A percentile compares a stretch with the other conserved stretches of the same genome.
phyloP scores from a whole-genome alignment of 2,797 vertebrate genomes.

The Betta splendens region DNA sequence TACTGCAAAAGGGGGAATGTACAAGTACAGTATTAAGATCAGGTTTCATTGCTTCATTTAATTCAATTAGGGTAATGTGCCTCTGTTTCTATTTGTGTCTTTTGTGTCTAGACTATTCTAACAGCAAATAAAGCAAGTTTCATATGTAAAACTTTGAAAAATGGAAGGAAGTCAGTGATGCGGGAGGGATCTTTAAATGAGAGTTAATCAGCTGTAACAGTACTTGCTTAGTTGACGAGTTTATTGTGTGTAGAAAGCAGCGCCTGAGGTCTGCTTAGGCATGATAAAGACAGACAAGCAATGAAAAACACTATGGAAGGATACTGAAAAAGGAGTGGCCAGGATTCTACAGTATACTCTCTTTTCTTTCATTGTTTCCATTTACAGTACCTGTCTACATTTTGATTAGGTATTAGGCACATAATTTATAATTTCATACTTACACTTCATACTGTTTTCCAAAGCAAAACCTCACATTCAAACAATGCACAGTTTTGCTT shows the following conservation, averaged over 20 bases:
- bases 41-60: slow-evolving; percentile 27
- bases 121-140: slow-evolving; percentile 15
- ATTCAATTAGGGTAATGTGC: slow-evolving; percentile 12
- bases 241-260: slow-evolving; percentile 39
- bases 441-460: background rate
- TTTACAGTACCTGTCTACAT: background rate
- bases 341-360: background rate
- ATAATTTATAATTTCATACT: no score
- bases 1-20: slow-evolving; percentile 11
- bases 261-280: slow-evolving; percentile 44
- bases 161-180: slow-evolving; percentile 13
- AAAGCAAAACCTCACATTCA: background rate
- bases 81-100: slow-evolving; percentile 13
- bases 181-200: slow-evolving; percentile 29
- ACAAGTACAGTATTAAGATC: slow-evolving; percentile 12
- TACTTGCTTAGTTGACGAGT: slow-evolving; percentile 56
- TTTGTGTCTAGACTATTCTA: background rate
- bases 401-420: no score
- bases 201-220: slow-evolving; percentile 54
- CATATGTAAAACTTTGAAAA: slow-evolving; percentile 15
- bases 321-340: slow-evolving; percentile 18
- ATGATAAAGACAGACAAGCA: slow-evolving; percentile 35
- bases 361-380: background rate
- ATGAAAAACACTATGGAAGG: slow-evolving; percentile 24
- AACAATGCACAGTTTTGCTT: background rate